Evolutionary conservation across 2,888 invertebrate genomes (phyloP).

Genomic region (Athetis lepigone): DNA sequence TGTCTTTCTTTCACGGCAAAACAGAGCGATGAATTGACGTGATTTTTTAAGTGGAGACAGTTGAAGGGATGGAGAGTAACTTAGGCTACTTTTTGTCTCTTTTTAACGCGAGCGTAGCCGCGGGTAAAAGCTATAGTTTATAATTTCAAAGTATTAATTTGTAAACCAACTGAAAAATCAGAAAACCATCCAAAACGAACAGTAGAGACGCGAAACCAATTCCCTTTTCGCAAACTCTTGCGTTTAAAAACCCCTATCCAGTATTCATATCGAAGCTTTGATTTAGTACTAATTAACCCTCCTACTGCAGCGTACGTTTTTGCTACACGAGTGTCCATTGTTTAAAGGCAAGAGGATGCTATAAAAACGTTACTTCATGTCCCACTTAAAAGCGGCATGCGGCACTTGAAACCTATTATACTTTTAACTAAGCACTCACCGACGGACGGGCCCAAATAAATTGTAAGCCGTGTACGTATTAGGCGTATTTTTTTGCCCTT

Average conservation of each 20-base stretch:
- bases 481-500: slow-evolving; percentile 66
- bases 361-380: slow-evolving; percentile 76
- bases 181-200: slow-evolving; percentile 6
- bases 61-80: too few relatives aligned
- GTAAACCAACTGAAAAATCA: not conserved
- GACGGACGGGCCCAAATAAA: slow-evolving; percentile 72
- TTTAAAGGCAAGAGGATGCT: slow-evolving; percentile 69
- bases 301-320: slow-evolving; percentile 57
- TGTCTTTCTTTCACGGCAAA: too few relatives aligned
- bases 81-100: too few relatives aligned
- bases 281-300: slow-evolving; percentile 74
- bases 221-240: slow-evolving; percentile 18
- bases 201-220: not conserved
- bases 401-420: slow-evolving; percentile 85
- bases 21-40: too few relatives aligned
- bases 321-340: slow-evolving; percentile 69
- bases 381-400: slow-evolving; percentile 77
- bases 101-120: too few relatives aligned
- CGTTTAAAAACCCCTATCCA: slow-evolving; percentile 30
- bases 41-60: too few relatives aligned
- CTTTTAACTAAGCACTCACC: slow-evolving; percentile 78
- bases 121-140: too few relatives aligned
- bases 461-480: slow-evolving; percentile 67
- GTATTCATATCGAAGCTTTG: slow-evolving; percentile 61
- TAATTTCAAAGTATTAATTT: slow-evolving; percentile 3